A percentile compares a stretch with the other conserved stretches of the same genome.
Conservation (phyloP, 2,888 invertebrate species). For the Dynastes maya region DNA sequence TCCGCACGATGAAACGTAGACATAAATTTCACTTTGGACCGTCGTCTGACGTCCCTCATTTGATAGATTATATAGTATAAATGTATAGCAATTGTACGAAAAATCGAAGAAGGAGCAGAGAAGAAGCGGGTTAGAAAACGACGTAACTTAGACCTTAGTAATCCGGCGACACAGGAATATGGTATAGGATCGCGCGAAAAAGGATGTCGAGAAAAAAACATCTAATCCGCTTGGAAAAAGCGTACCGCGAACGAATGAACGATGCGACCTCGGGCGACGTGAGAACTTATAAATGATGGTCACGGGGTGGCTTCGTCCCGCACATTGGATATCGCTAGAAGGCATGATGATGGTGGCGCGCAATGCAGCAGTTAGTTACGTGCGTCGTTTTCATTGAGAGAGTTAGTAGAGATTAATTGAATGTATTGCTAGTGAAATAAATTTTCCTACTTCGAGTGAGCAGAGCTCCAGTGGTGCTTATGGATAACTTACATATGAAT, state of each 20-base stretch:
- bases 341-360: conserved; percentile 8
- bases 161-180: conserved; percentile 23
- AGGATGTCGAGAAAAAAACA: conserved; percentile 18
- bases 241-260: conserved; percentile 34
- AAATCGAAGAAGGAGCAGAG: conserved; percentile 5
- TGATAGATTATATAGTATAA: conserved; percentile 33
- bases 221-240: conserved; percentile 40
- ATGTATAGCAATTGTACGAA: conserved; percentile 20
- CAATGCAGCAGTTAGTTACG: conserved; percentile 22
- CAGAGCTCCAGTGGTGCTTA: no score
- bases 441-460: no score
- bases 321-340: background rate
- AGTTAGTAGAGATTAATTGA: conserved; percentile 19
- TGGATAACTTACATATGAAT: no score
- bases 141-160: conserved; percentile 23
- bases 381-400: background rate
- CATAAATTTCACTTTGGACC: conserved; percentile 40
- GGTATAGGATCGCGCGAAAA: conserved; percentile 13
- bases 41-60: conserved; percentile 34
- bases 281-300: conserved; percentile 43
- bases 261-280: conserved; percentile 33
- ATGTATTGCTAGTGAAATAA: background rate
- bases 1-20: conserved; percentile 37
- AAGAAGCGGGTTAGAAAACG: background rate
- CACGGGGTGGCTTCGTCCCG: conserved; percentile 21